phyloP scores from a whole-genome alignment of 2,797 vertebrate genomes.

The Sylvia borin region DNA sequence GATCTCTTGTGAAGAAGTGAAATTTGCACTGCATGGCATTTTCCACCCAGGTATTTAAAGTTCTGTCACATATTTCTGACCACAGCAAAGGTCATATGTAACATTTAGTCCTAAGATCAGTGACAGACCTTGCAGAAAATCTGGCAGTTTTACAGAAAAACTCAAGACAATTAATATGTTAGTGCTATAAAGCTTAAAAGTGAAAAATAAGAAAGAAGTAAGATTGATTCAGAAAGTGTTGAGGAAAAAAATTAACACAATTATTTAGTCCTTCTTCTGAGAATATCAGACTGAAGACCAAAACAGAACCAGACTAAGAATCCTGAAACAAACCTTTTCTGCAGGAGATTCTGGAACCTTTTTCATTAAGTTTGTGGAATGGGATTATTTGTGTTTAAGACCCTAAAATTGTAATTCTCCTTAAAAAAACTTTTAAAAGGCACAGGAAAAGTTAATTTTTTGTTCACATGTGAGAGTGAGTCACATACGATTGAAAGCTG shows the following conservation, averaged over 20 bases:
- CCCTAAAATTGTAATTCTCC: not conserved
- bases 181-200: not conserved
- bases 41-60: not conserved
- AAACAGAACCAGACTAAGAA: not conserved
- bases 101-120: not conserved
- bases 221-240: not conserved
- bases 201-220: not conserved
- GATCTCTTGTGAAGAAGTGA: not conserved
- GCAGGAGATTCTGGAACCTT: not conserved
- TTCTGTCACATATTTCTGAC: not conserved
- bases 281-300: not conserved
- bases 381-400: not conserved
- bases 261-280: not conserved
- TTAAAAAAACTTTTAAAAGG: not conserved
- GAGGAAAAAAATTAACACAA: not conserved
- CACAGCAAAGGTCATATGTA: not conserved
- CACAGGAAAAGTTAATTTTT: not conserved
- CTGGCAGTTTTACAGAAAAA: not conserved
- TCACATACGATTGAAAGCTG: slow-evolving; percentile 36
- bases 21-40: not conserved
- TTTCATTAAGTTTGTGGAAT: not conserved
- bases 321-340: not conserved
- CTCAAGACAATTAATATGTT: not conserved
- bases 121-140: not conserved
- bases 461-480: not conserved